These are phyloP conservation scores for Zoanthus solanderi DNA, from an alignment of 92 coral and sea anemone species.

Conservation along the genomic window DNA sequence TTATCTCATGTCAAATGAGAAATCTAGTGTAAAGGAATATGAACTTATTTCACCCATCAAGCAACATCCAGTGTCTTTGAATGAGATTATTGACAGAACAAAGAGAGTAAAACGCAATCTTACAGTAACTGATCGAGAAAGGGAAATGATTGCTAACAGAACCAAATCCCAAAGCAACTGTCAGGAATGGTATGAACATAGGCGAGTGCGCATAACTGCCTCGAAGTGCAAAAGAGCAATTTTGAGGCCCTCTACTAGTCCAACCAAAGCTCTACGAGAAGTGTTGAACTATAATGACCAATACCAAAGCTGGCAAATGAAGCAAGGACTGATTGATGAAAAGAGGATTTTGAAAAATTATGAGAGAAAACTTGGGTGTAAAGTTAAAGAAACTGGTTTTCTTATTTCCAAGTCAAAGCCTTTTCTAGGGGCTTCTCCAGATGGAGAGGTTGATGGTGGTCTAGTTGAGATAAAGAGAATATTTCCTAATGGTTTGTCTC, in stretches of 20 bases:
- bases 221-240: constrained; percentile 67
- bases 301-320: constrained; percentile 64
- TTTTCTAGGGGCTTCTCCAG: constrained; percentile 50
- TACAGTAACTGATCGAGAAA: constrained; percentile 61
- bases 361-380: constrained; percentile 62
- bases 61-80: constrained; percentile 68
- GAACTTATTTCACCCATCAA: constrained; percentile 68
- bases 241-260: constrained; percentile 64
- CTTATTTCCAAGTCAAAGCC: constrained; percentile 57
- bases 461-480: constrained; percentile 68
- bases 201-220: constrained; percentile 65
- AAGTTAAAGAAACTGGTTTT: constrained; percentile 69
- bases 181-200: constrained; percentile 62
- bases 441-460: constrained; percentile 54
- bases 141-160: constrained; percentile 62
- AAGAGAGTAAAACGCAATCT: constrained; percentile 64
- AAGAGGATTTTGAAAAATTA: constrained; percentile 36
- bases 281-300: constrained; percentile 58
- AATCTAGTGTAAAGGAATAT: constrained; percentile 35
- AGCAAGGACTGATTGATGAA: constrained; percentile 67
- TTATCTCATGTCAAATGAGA: constrained; percentile 60
- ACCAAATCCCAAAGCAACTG: constrained; percentile 70
- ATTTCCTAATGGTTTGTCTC: constrained; percentile 56
- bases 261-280: constrained; percentile 72
- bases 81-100: constrained; percentile 59